A percentile compares a stretch with the other conserved stretches of the same genome.
Conservation (phyloP, 2,797 vertebrate genomes). For the Poeciliopsis presidionis region DNA sequence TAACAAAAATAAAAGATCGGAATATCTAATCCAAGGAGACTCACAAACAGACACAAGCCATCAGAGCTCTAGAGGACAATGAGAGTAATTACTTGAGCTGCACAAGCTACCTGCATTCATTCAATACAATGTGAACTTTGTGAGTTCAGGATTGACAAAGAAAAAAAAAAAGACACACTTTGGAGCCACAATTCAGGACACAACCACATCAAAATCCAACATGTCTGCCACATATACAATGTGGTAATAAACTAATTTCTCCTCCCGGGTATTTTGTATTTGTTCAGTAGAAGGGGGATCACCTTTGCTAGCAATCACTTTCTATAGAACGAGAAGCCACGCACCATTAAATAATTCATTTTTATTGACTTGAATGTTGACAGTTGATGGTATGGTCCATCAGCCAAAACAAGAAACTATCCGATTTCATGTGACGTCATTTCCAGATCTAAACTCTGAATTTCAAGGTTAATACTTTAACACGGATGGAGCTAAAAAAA, state of each 20-base stretch:
- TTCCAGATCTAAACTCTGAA: background rate
- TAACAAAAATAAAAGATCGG: constrained; percentile 37
- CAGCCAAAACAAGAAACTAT: background rate
- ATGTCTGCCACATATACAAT: background rate
- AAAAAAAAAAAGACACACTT: background rate
- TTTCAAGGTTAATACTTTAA: background rate
- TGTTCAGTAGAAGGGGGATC: background rate
- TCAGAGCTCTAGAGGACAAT: constrained; percentile 74
- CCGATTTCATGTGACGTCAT: background rate
- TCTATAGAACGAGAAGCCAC: background rate
- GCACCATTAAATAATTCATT: background rate
- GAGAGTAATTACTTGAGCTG: constrained; percentile 70
- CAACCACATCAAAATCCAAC: background rate
- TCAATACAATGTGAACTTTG: background rate
- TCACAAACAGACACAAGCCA: constrained; percentile 58
- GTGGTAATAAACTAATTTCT: background rate
- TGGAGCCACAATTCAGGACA: too few species aligned
- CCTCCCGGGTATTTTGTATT: background rate
- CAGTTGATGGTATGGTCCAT: background rate
- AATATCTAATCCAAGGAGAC: constrained; percentile 67
- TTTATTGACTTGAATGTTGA: background rate
- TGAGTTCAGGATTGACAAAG: background rate
- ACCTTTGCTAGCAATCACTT: background rate
- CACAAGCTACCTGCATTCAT: background rate
- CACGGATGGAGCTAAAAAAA: background rate